phyloP scores from a whole-genome alignment of 1,140 invertebrate genomes.

The Bombyx mori region DNA sequence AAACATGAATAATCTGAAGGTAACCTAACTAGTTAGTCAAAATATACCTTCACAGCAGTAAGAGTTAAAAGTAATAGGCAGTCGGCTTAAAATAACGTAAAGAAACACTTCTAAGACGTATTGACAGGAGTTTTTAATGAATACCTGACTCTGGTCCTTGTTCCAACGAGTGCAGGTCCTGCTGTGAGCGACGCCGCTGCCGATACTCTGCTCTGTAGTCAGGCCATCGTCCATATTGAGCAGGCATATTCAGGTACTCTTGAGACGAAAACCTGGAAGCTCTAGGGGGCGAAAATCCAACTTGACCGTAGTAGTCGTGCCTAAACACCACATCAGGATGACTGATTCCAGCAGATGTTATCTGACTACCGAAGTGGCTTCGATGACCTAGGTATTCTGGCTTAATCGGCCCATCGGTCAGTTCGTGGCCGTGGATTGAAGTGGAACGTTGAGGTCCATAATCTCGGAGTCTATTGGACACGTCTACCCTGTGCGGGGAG shows the following conservation, averaged over 20 bases:
- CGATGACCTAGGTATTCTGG: constrained; percentile 54
- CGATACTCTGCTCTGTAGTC: constrained; percentile 50
- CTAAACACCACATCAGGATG: constrained; percentile 66
- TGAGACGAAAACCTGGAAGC: constrained; percentile 66
- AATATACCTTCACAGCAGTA: not conserved
- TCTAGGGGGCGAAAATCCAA: constrained; percentile 57
- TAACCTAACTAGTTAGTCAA: not conserved
- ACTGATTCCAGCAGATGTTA: constrained; percentile 45
- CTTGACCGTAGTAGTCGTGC: constrained; percentile 59
- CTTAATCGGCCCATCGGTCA: constrained; percentile 58
- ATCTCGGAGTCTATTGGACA: constrained; percentile 49
- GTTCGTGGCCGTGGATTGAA: constrained; percentile 65
- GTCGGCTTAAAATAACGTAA: no score
- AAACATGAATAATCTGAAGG: not conserved
- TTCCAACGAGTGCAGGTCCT: constrained; percentile 63
- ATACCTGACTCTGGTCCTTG: constrained; percentile 64
- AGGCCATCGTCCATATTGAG: constrained; percentile 51
- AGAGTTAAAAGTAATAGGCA: no score
- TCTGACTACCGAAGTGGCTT: constrained; percentile 54
- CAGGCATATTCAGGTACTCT: constrained; percentile 64
- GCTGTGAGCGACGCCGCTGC: constrained; percentile 60
- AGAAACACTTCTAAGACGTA: no score
- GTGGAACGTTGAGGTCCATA: constrained; percentile 60
- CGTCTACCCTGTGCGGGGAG: constrained; percentile 59
- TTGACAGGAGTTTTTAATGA: no score